Evolutionary conservation across 1,140 invertebrate genomes (phyloP), one percentile per base, ranked within the genome.

Genomic region (Battus philenor): DNA sequence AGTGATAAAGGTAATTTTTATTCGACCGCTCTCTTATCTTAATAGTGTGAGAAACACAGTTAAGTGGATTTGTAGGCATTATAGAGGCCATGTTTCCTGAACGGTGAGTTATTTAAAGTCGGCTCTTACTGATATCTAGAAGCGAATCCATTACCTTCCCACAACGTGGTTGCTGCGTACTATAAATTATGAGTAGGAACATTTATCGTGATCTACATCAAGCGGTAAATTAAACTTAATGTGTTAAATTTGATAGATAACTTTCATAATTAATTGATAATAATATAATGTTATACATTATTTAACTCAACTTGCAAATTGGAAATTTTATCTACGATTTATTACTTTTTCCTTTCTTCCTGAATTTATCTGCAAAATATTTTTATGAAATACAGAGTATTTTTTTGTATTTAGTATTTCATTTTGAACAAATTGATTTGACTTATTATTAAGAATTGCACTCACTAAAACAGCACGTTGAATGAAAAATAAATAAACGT

Each of bases 51-150:
- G 68, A 63, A 77, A 65, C 63, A 67, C 59, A 58, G 44, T 52
- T 76, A 74, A 75, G 61, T 78, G 68, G 70, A 66, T 78, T 74
- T 71, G 69, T 64, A 69, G 69, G 63, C 63, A 65, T 50, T 61
- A 64, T 56, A 70, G 65, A 71, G 56, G 62, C 47, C 51, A 44
- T 54, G 67, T 59, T 83, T 81, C 79, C 77, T 72, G 64, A 66
- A 55, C 56, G 50, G 61, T 77, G 72, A 77, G 75, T 81, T 71
- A 81, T 79, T 81, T 81, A 78, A 76, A 77, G 76, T 75, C 74
- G 61, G 52, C 49, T 44, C 48, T 51, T 31, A 45, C 44, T 60
- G 64, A 67, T 63, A 81, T 78, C 80, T 84, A 62, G 55, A 62
- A 63, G 55, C 61, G 66, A 74, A 80, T 83, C 73, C 68, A 83